Percentiles rank a stretch among this genome's conserved stretches.
Evolutionary conservation across 1,140 invertebrate genomes (phyloP).

Genomic region (Caenorhabditis brenneri): DNA sequence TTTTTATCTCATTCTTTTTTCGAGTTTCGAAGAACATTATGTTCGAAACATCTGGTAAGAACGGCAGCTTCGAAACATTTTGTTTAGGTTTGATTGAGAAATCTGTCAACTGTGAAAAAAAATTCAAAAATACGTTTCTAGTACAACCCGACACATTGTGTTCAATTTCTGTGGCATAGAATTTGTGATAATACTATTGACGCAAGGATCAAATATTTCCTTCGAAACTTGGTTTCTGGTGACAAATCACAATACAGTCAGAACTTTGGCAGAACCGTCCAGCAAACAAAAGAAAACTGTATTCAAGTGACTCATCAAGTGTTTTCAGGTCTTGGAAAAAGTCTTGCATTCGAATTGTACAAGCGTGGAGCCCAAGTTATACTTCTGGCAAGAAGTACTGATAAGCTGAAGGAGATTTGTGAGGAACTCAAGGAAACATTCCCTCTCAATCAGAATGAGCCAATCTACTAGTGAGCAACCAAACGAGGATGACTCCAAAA

Average conservation of each 20-base stretch:
- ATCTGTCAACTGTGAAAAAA: too few species aligned
- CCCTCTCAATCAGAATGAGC: slow-evolving; percentile 51
- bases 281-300: too few species aligned
- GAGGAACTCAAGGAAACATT: slow-evolving; percentile 51
- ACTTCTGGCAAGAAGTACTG: slow-evolving; percentile 64
- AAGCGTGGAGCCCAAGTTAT: slow-evolving; percentile 64
- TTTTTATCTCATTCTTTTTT: too few species aligned
- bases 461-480: slow-evolving; percentile 29
- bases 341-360: slow-evolving; percentile 55
- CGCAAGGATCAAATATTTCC: background rate
- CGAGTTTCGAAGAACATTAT: too few species aligned
- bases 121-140: too few species aligned
- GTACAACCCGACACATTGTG: too few species aligned
- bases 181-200: background rate
- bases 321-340: slow-evolving; percentile 49
- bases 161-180: background rate
- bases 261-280: too few species aligned
- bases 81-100: too few species aligned
- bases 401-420: slow-evolving; percentile 65
- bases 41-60: too few species aligned
- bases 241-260: too few species aligned
- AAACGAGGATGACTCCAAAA: background rate
- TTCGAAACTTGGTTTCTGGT: too few species aligned
- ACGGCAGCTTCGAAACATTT: too few species aligned
- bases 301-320: background rate